These are phyloP conservation scores for Steatornis caripensis DNA, from an alignment of 2,113 vertebrate genomes.

Conservation along the genomic window DNA sequence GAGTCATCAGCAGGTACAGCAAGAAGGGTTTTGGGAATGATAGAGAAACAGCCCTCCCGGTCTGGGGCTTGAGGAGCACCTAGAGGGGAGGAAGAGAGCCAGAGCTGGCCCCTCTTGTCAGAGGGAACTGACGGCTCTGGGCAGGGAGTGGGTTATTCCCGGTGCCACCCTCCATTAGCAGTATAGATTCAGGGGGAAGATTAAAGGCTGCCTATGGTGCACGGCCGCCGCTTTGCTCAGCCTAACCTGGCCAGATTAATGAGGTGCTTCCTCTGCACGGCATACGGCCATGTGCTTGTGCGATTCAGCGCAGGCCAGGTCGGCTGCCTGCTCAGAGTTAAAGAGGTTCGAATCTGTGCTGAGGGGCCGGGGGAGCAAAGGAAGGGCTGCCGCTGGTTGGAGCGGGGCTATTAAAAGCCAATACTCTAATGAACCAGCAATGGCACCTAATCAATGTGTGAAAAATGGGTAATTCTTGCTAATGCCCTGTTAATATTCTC, in stretches of 20 bases:
- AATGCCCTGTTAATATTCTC: slow-evolving; percentile 78
- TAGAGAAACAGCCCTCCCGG: background rate
- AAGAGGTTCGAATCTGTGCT: slow-evolving; percentile 26
- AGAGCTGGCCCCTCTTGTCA: background rate
- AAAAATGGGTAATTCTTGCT: slow-evolving; percentile 78
- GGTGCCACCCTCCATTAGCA: background rate
- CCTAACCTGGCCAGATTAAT: slow-evolving; percentile 38
- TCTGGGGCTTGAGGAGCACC: background rate
- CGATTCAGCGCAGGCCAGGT: background rate
- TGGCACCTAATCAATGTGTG: slow-evolving; percentile 79
- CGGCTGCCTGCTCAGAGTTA: background rate
- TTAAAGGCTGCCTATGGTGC: background rate
- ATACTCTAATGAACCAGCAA: slow-evolving; percentile 70
- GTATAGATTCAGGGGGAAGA: background rate
- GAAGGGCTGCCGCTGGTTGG: slow-evolving; percentile 17
- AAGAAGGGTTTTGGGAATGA: background rate
- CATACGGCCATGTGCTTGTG: background rate
- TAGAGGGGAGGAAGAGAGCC: background rate
- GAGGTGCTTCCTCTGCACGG: background rate
- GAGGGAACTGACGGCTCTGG: background rate
- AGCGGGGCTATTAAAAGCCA: slow-evolving; percentile 67
- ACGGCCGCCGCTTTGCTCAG: background rate
- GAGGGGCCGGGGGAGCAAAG: background rate
- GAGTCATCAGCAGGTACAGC: background rate
- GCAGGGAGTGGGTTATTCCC: background rate